Evolutionary conservation across 2,797 vertebrate genomes (phyloP), one percentile per base, ranked within the genome.

Genomic region (Acanthiza pusilla): DNA sequence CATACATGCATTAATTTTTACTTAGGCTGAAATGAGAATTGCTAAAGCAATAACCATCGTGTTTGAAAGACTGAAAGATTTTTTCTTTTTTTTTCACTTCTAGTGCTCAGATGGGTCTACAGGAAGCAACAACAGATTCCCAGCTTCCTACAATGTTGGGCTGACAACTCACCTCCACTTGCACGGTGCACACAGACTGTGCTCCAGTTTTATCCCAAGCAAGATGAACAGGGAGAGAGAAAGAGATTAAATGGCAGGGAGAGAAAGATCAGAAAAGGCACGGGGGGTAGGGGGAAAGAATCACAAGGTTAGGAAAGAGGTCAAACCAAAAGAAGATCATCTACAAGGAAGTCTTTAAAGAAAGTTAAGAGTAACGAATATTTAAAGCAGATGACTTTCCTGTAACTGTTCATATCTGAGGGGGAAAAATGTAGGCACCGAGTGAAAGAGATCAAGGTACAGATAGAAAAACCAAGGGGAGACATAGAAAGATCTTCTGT

Each of bases 291-390:
- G 4, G 20, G 8, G 18, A 23, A 65, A 91, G 50, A 83, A 93
- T 61, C 77, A 88, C 32, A 57, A 70, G 80, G 91, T 90, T 81
- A 95, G 88, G 74, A 73, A 88, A 89, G 53, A 92, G 89, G 88
- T 96, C 93, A 96, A 93, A 77, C 27, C 76, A 88, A 74, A 95
- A 89, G 81, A 83, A 48, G 70, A 71, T 75, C 62, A 70, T 72
- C 91, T 73, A 85, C 60, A 88, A 89, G 92, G 50, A 81, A 90
- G 61, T 48, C 85, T 96, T 94, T 84, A 91, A 88, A 94, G 73
- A 83, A 96, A 96, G 92, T 84, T 80, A 67, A 83, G 77, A 75
- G 57, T 43, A 91, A 94, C 85, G 0, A 96, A 91, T 95, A 94
- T 91, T 95, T 91, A 88, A 95, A 93, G 88, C 0, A 0, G 29